Evolutionary conservation across 2,888 invertebrate genomes (phyloP), one percentile per base, ranked within the genome.

Genomic region (Ophonus ardosiacus): DNA sequence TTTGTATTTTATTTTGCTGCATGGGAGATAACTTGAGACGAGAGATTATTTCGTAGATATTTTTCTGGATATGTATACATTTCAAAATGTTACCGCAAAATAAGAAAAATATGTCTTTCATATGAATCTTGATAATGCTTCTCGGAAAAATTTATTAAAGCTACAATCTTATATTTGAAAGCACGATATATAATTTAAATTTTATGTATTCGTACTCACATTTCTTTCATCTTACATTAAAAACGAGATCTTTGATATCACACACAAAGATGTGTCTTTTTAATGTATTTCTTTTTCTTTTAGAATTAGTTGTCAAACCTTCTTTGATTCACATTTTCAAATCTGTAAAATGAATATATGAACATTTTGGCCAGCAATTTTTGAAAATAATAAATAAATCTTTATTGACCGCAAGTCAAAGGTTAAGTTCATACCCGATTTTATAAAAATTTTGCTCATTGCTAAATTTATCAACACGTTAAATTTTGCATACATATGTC

Each of bases 1-100:
- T 74, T 74, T 74, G 71, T 74, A 40, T 74, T 74, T 74, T 74
- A 74, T 74, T 74, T 74, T 74, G 71, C 24, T 68, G 15, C 31
- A 31, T 31, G 31, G 31, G 43, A 74, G 71, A 74, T 74, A 74
- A 74, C 43, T 18, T 18, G 71, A 74, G 71, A 74, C 71, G 71
- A 15, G 43, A 74, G 71, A 74, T 74, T 74, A 74, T 18, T 43
- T 74, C 13, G 71, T 74, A 74, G 71, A 74, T 74, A 43, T 43
- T 74, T 38, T 43, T 74, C 43, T 74, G 71, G 71, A 74, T 74
- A 74, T 74, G 38, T 68, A 38, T 24, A 18, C 40, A 43, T 74
- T 74, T 74, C 43, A 43, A 71, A 71, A 71, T 24, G 63, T 63
- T 63, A 18, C 18, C 63, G 24, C 68, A 68, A 68, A 68, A 68